A percentile compares a stretch with the other conserved stretches of the same genome.
phyloP scores from a whole-genome alignment of 2,113 vertebrate genomes.

The Ploceus nigricollis region DNA sequence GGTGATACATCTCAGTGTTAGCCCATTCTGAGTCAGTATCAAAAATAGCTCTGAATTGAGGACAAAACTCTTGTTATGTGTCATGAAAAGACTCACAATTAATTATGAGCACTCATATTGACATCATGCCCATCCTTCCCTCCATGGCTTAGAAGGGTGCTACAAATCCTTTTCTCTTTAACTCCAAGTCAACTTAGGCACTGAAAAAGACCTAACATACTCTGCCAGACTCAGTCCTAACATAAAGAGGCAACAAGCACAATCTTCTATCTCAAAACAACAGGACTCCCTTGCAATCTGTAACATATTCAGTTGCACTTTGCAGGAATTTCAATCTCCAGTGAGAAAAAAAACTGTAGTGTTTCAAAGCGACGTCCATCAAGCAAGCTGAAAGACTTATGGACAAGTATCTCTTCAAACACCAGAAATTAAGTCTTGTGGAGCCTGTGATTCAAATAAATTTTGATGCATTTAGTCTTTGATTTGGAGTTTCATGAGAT shows the following conservation, averaged over 20 bases:
- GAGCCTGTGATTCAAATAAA: background rate
- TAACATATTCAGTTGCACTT: background rate
- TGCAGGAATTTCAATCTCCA: background rate
- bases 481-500: background rate
- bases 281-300: background rate
- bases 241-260: background rate
- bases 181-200: background rate
- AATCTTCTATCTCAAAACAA: background rate
- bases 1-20: background rate
- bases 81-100: background rate
- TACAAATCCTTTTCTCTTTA: background rate
- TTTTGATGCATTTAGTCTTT: background rate
- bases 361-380: background rate
- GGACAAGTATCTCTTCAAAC: background rate
- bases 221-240: background rate
- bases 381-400: background rate
- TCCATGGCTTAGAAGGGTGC: background rate
- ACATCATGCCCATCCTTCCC: background rate
- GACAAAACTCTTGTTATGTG: background rate
- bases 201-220: background rate
- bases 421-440: background rate
- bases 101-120: background rate
- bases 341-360: background rate
- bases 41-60: background rate
- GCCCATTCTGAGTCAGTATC: background rate